Evolutionary conservation across 2,113 vertebrate genomes (phyloP).

Genomic region (Hydropotes inermis): DNA sequence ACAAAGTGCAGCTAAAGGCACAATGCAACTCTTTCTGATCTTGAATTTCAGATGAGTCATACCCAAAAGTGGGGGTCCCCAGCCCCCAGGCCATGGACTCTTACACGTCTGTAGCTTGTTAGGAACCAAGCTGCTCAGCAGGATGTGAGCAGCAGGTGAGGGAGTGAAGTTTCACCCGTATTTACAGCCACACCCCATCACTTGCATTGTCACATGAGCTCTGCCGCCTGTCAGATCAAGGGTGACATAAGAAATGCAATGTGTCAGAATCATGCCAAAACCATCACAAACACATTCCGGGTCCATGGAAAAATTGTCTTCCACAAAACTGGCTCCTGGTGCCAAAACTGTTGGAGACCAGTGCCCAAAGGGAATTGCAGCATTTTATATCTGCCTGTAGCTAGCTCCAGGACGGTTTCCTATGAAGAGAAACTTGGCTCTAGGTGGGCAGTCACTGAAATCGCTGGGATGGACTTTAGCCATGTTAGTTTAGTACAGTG

Average conservation of each 20-base stretch:
- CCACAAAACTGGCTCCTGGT: neutral
- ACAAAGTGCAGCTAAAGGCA: neutral
- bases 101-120: neutral
- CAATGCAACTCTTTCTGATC: neutral
- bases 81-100: neutral
- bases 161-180: neutral
- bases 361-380: neutral
- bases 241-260: neutral
- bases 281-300: neutral
- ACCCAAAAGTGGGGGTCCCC: neutral
- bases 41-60: neutral
- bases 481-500: neutral
- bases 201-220: neutral
- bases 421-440: neutral
- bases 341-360: neutral
- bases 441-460: neutral
- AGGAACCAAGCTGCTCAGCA: neutral
- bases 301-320: neutral
- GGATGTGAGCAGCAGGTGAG: neutral
- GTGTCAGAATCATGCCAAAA: rapidly evolving
- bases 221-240: rapidly evolving
- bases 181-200: neutral
- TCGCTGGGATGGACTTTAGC: neutral
- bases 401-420: neutral
- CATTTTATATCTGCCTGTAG: neutral